Base-by-base conservation (phyloP, 37 sponge, comb jelly and placozoan species). In the Chondrosia reniformis region DNA sequence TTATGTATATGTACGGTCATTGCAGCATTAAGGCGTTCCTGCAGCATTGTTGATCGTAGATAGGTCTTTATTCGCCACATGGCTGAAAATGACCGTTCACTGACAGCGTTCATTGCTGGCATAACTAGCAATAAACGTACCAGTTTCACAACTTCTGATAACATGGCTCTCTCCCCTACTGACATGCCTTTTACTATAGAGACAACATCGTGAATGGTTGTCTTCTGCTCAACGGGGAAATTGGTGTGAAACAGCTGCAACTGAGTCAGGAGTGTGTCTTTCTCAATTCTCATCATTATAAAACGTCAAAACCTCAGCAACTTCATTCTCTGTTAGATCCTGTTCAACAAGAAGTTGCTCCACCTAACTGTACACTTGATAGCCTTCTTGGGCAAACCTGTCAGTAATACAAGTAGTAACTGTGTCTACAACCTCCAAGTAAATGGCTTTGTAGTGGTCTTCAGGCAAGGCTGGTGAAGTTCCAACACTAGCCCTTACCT, bases 361-460 rank as follows among this genome's bases (percentile, higher is more conserved):
- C 28, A 78, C 19, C 79, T 78, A 63, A 32, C 45, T 45, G 32
- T 78, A 78, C 65, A 62, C 40, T 39, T 62, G 63, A 33, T 63
- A 78, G 36, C 79, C 79, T 62, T 78, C 65, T 25, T 78, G 77
- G 10, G 33, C 46, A 62, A 78, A 78, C 30, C 79, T 57, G 41
- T 63, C 66, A 24, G 10, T 19, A 62, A 78, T 76, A 39, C 77
- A 76, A n/a, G 19, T 38, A 45, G 13, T 76, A 38, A 76, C 44
- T 38, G 77, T 76, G 41, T 76, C 77, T 19, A 55, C 44, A 9
- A 39, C 57, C 37, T 76, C 59, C 24, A 56, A 57, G 32, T 76
- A 76, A 39, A 55, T 76, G 31, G 17, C 31, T 31, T 27, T 52
- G 36, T 76, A 76, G 41, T 76, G 77, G 59, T 76, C 38, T 30